phyloP scores from a whole-genome alignment of 2,113 vertebrate species.

The Hiodon tergisus region DNA sequence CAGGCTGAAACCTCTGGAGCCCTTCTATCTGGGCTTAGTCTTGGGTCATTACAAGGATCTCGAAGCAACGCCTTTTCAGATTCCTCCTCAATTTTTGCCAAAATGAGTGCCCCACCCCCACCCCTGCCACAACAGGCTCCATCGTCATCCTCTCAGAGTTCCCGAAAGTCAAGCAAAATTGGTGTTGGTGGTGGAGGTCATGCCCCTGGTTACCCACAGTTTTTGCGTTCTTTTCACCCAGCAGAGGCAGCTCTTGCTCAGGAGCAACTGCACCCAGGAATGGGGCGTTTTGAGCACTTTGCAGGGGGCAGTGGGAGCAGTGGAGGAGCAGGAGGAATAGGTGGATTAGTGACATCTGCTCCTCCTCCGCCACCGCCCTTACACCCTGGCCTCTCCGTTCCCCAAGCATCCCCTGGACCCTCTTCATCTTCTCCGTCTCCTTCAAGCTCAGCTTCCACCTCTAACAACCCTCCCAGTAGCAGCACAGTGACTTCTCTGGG shows the following conservation, averaged over 20 bases:
- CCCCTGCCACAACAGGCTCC: constrained; percentile 69
- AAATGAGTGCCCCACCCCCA: constrained; percentile 74
- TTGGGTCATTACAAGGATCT: constrained; percentile 69
- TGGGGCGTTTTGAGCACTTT: constrained; percentile 73
- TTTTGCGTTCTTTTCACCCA: constrained; percentile 71
- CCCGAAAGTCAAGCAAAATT: constrained; percentile 73
- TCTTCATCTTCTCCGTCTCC: constrained; percentile 67
- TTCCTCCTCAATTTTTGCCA: constrained; percentile 72
- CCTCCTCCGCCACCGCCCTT: constrained; percentile 70
- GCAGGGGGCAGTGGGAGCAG: constrained; percentile 62
- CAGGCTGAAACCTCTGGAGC: constrained; percentile 69
- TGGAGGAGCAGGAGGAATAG: constrained; percentile 64
- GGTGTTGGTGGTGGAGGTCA: constrained; percentile 59
- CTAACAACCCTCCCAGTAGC: constrained; percentile 66
- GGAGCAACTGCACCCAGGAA: constrained; percentile 66
- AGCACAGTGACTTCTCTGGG: constrained; percentile 69
- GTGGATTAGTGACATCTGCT: constrained; percentile 68
- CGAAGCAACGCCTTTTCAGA: constrained; percentile 74
- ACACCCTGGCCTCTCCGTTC: constrained; percentile 66
- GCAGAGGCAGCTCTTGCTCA: constrained; percentile 69
- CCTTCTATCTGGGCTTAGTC: constrained; percentile 71
- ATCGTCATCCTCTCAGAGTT: constrained; percentile 66
- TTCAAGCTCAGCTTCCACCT: constrained; percentile 65
- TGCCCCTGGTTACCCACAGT: constrained; percentile 67
- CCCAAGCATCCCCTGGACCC: constrained; percentile 66